Base-by-base conservation (phyloP, 2,113 vertebrate genomes). In the Oryzias curvinotus region DNA sequence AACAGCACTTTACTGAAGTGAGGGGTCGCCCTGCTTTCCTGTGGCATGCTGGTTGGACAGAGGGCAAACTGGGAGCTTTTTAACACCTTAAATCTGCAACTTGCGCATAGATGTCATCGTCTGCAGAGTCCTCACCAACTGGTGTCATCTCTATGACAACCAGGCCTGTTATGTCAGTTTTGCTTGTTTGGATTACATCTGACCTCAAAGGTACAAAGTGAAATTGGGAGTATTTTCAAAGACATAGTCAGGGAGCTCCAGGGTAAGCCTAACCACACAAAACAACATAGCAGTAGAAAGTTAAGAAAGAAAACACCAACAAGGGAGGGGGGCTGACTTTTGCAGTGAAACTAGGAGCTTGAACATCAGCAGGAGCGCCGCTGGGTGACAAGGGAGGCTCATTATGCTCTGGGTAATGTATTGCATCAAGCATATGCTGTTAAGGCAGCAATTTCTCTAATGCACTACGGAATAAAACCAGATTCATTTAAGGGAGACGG, bases 341-440 rank as follows among this genome's bases (percentile, higher is more conserved):
- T 43, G 7, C 73, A 75, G 19, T 21, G 62, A 56, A 60, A 23
- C 71, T 72, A 44, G 68, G 45, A 54, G 58, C 42, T 57, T 57
- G 46, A 68, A 58, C 74, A 81, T 78, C 59, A 71, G 50, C 52
- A 73, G 30, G 73, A 57, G 63, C 58, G 61, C 70, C 26, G 63
- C 57, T 73, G 65, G 47, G 57, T 81, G 84, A 70, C 82, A 77
- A 84, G 63, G 83, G 81, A 72, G 69, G 65, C 65, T 83, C 82
- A 85, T 88, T 82, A 81, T 82, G 51, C 67, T 72, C 76, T 82
- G 84, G 62, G 62, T 70, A 69, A 87, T 82, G 50, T 73, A 82
- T 87, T 82, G 81, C 75, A 71, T 73, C 63, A 52, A 65, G 68
- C 74, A 63, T 73, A 67, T 75, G 71, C 64, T 76, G 25, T 60